Base-by-base conservation (phyloP, 2,888 invertebrate genomes). In the Baccha elongata region DNA sequence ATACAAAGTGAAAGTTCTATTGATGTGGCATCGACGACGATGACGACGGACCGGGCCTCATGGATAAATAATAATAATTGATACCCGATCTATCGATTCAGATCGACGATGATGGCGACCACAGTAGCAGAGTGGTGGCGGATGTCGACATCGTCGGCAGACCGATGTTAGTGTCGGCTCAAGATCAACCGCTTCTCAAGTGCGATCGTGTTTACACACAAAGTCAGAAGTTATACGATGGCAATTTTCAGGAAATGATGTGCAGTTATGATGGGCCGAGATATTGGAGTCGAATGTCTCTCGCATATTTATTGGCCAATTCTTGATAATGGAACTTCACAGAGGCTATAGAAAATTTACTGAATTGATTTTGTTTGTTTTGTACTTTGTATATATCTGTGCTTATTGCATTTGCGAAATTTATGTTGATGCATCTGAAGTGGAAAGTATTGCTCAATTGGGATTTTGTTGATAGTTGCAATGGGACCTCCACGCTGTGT, bases 111-210 rank as follows among this genome's bases (percentile, higher is more conserved):
- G 75, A 65, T 76, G 52, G 48, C 11, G 48, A 53, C 19, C 21
- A 46, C 55, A 17, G 13, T 11, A 50, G 62, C 44, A 8, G 3
- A 32, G 50, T 35, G 19, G 29, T 64, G 23, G 32, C 62, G 62
- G 46, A 44, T 62, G 62, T 46, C 55, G 68, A 37, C 19, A 29
- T 15, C 62, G 60, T 15, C 64, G 60, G 29, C 64, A 52, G 60
- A 62, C 79, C 58, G 21, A 37, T 58, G 74, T 58, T 64, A 35
- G 37, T 64, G 76, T 72, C 60, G 60, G 60, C 72, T 48, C 76
- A 76, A 76, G 81, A 83, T 83, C 76, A 72, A 67, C 76, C 40
- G 65, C 75, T 75, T 71, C 75, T 65, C 71, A 74, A 75, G 75
- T 81, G 64, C 76, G 60, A 58, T 60, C 52, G 23, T 76, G 76